These are phyloP conservation scores for Pomatorhinus ruficollis DNA, from an alignment of 2,113 vertebrate species.

Conservation along the genomic window DNA sequence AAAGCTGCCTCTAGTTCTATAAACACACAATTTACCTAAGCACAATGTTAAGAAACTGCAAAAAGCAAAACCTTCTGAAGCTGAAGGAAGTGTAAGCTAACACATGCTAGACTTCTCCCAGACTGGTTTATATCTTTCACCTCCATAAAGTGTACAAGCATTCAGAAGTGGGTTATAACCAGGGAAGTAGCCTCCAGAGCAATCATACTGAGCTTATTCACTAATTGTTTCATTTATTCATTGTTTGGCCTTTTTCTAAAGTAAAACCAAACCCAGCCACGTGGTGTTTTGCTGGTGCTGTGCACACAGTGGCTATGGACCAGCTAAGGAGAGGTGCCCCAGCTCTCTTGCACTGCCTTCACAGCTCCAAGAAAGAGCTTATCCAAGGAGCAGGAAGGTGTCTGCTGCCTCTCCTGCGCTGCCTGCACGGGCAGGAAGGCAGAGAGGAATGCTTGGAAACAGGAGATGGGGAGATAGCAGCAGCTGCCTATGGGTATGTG, in stretches of 20 bases:
- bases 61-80: background rate
- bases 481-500: rapidly evolving
- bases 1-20: background rate
- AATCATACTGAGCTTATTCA: background rate
- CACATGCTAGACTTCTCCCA: background rate
- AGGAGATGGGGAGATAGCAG: background rate
- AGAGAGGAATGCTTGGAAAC: background rate
- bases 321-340: rapidly evolving
- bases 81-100: background rate
- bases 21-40: background rate
- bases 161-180: background rate
- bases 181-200: background rate
- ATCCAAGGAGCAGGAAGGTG: background rate
- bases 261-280: rapidly evolving
- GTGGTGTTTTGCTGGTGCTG: rapidly evolving
- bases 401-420: rapidly evolving
- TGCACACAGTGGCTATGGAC: background rate
- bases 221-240: background rate
- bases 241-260: background rate
- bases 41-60: background rate
- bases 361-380: background rate
- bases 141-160: background rate
- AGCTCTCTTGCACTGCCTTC: background rate
- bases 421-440: background rate
- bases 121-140: background rate